Evolutionary conservation across 2,797 vertebrate species (phyloP), one percentile per base, ranked within the genome.

Genomic region (Sciaenops ocellatus): DNA sequence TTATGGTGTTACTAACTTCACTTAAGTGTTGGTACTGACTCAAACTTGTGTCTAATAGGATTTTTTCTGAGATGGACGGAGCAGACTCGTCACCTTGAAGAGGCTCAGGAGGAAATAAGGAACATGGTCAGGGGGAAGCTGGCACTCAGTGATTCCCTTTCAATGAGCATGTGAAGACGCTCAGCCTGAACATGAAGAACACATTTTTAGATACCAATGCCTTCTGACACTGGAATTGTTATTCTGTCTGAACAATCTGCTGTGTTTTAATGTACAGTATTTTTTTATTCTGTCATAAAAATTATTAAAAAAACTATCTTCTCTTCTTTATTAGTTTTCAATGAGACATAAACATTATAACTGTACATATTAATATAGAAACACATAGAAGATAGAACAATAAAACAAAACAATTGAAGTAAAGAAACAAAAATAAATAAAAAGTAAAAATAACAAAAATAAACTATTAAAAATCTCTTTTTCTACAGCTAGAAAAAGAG

Each of bases 11-110:
- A 22, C 17, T n/a, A 47, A n/a, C 42, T 34, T 41, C 10, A 38
- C 64, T n/a, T 5, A 8, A 54, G 46, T 50, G n/a, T 57, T 41
- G 22, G 1, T 60, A 2, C 50, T 62, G 22, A 83, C 28, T 55
- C 20, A 54, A 30, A 17, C 47, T 3, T 11, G 18, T 68, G 5
- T 81, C 50, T 81, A 69, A 51, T 80, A 97, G 97, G 96, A 1
- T 94, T 96, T n/a, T 99, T 98, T 86, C 93, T 97, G 16, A 93
- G 93, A 0, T 97, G 96, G 96, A 95, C 94, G 20, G 76, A 85
- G 8, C 88, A 95, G 4, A 75, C 90, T 63, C 92, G 92, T 60
- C 87, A 94, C 69, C 92, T 96, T 75, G 95, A 97, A 0, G 95
- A 95, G 72, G 96, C 93, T 13, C 92, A 95, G 92, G 91, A 92